These are phyloP conservation scores for Festucalex cinctus DNA, from an alignment of 2,113 vertebrate species.

Conservation along the genomic window DNA sequence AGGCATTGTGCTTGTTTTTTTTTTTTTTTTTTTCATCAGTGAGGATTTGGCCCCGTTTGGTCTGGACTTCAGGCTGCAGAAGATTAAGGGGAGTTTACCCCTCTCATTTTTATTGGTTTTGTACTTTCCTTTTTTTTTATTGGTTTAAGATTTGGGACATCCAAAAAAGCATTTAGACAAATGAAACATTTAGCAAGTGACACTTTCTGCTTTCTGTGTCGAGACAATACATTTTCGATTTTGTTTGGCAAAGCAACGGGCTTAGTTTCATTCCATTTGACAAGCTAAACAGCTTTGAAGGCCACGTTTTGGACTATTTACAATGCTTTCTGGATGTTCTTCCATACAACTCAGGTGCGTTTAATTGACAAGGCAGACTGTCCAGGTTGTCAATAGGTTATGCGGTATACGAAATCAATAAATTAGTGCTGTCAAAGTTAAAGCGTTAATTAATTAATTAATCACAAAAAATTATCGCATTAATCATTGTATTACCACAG, in stretches of 20 bases:
- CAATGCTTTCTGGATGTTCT: neutral
- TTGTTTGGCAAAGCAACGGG: neutral
- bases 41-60: neutral
- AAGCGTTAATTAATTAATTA: too few relatives aligned
- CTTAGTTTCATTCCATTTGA: neutral
- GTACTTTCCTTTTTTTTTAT: neutral
- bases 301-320: neutral
- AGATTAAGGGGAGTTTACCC: neutral
- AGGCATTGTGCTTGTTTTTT: neutral
- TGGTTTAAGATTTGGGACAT: neutral
- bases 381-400: neutral
- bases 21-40: neutral
- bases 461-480: too few relatives aligned
- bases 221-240: neutral
- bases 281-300: neutral
- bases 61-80: neutral
- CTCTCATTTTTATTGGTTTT: neutral
- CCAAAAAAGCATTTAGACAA: constrained; percentile 1
- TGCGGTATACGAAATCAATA: too few relatives aligned
- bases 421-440: too few relatives aligned
- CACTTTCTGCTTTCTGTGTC: neutral
- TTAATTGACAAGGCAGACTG: neutral
- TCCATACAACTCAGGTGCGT: neutral
- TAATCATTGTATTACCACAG: too few relatives aligned
- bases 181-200: neutral